Percentiles rank a stretch among this genome's conserved stretches.
Conservation (phyloP, 2,888 invertebrate genomes). For the Lepeophtheirus nordmannii region DNA sequence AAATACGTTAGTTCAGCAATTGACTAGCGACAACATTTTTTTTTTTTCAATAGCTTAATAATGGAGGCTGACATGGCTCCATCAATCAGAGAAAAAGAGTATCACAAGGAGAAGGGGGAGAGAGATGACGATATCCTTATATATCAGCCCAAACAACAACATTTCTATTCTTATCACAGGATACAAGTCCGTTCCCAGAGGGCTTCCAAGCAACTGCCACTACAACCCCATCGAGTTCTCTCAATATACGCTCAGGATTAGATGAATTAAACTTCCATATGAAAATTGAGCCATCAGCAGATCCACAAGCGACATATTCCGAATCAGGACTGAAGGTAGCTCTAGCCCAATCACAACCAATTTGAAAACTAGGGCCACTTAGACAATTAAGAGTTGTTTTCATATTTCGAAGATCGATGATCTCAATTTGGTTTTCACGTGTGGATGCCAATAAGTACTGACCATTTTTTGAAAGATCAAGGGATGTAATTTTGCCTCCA, state of each 20-base stretch:
- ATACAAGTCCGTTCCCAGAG: conserved; percentile 58
- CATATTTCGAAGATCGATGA: conserved; percentile 86
- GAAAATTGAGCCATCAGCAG: conserved; percentile 73
- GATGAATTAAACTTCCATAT: conserved; percentile 57
- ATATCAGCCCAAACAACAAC: conserved; percentile 52
- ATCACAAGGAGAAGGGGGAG: too few species aligned
- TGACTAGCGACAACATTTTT: too few species aligned
- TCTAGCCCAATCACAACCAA: conserved; percentile 83
- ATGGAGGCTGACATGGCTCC: too few species aligned
- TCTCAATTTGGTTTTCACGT: conserved; percentile 81
- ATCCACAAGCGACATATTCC: conserved; percentile 74
- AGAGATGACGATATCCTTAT: neutral
- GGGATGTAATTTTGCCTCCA: conserved; percentile 83
- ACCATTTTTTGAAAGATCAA: conserved; percentile 76
- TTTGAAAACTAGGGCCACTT: conserved; percentile 87
- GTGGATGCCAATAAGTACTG: conserved; percentile 75
- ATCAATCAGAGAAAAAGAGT: too few species aligned
- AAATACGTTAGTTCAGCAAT: too few species aligned
- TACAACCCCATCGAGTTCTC: conserved; percentile 54
- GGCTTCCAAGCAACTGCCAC: conserved; percentile 80
- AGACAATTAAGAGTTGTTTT: conserved; percentile 49
- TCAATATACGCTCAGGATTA: conserved; percentile 26
- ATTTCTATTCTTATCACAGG: conserved; percentile 65
- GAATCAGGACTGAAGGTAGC: conserved; percentile 83
- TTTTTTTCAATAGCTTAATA: too few species aligned